Conservation (phyloP, 1,140 invertebrate species). For the Drosophila repleta region DNA sequence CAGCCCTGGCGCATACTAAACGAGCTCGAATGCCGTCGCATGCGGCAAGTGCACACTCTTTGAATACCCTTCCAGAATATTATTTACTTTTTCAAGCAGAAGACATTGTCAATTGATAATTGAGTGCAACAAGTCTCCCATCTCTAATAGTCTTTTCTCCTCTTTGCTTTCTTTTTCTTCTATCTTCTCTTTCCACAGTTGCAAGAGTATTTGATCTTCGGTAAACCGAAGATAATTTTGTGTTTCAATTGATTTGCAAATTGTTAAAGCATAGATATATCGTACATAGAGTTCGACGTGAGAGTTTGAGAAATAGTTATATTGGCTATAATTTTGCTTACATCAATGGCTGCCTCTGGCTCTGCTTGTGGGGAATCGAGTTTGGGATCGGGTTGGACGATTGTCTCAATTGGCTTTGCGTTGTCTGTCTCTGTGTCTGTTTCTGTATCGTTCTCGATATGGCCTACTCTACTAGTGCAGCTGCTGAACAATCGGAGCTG, state of each 20-base stretch:
- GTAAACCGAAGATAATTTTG: background rate
- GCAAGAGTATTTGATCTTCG: constrained; percentile 3
- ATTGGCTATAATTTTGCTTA: constrained; percentile 61
- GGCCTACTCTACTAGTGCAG: constrained; percentile 71
- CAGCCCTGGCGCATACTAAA: constrained; percentile 52
- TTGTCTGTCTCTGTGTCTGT: constrained; percentile 12
- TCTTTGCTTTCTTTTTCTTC: too few species aligned
- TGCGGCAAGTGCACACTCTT: constrained; percentile 41
- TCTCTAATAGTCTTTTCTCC: too few species aligned
- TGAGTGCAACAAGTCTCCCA: too few species aligned
- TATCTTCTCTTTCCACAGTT: background rate
- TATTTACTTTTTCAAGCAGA: background rate
- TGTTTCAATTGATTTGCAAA: constrained; percentile 19
- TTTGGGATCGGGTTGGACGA: constrained; percentile 22
- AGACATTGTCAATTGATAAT: background rate
- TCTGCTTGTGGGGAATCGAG: constrained; percentile 16
- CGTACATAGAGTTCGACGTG: background rate
- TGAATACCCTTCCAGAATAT: constrained; percentile 17
- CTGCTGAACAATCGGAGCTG: constrained; percentile 68
- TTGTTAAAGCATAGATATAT: background rate
- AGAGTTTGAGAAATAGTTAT: constrained; percentile 20
- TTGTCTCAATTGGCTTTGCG: background rate
- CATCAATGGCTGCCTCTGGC: constrained; percentile 41
- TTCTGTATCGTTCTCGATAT: constrained; percentile 56
- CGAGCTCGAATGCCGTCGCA: constrained; percentile 36